Base-by-base conservation (phyloP, 1,140 invertebrate genomes). In the Drosophila leontia region DNA sequence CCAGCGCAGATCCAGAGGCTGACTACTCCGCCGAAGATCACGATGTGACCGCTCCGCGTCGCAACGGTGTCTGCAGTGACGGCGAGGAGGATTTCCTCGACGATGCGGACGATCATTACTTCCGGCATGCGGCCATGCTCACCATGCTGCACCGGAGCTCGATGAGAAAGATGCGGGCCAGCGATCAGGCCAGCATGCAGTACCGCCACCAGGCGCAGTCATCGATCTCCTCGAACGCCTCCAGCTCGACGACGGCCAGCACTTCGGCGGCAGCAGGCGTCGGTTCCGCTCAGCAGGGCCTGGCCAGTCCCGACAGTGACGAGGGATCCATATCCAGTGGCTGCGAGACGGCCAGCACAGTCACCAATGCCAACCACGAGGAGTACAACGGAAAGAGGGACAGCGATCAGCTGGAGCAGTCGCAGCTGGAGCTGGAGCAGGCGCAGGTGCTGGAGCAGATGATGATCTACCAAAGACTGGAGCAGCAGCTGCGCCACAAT, bases 291-390 rank as follows among this genome's bases (percentile, higher is more conserved):
- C 80, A 82, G 17, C 82, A 94, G 61, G 74, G 78, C 12, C 50
- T 91, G 51, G 60, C 74, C n/a, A 93, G 94, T 91, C 92, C 94
- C 92, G 95, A 95, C 70, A 95, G 94, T 87, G 96, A 96, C 92
- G 96, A 96, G 84, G 96, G 96, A 57, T 95, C 95, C n/a, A 95
- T 96, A 83, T 96, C 96, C 56, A 96, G 95, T 68, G 96, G 96
- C 50, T 96, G 96, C 91, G 96, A 96, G 91, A 96, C 96, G 6
- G 95, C 96, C n/a, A 96, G 96, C 88, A 96, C 96, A 2, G 95
- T 94, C 37, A 88, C 85, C 23, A 88, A 88, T 76, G 85, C 78
- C 34, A 88, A 90, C 35, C 85, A 84, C 41, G 84, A 88, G 63
- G 85, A 88, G 51, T 84, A 69, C 67, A 85, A 59, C 19, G 67